Evolutionary conservation across 2,113 vertebrate species (phyloP).

Genomic region (Callocephalon fimbriatum): DNA sequence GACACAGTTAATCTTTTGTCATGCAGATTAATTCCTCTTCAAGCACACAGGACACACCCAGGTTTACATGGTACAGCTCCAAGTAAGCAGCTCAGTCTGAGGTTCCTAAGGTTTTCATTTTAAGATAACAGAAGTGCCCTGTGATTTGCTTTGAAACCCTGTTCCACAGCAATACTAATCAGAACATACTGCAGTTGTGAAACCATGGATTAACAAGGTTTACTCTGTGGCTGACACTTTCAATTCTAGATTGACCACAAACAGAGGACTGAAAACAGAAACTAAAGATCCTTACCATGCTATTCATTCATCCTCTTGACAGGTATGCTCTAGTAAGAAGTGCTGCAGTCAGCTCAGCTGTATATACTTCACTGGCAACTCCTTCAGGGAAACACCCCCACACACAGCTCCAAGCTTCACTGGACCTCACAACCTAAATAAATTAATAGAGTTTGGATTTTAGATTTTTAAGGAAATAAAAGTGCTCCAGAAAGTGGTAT

Average conservation of each 20-base stretch:
- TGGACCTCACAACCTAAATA: not conserved
- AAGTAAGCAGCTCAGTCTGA: not conserved
- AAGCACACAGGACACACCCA: not conserved
- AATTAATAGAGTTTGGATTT: not conserved
- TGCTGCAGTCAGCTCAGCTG: conserved; percentile 1
- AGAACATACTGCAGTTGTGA: not conserved
- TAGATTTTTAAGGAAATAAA: not conserved
- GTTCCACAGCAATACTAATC: conserved; percentile 11
- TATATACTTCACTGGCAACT: not conserved
- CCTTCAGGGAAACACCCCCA: not conserved
- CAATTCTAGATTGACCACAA: conserved; percentile 1
- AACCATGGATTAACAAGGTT: conserved; percentile 16
- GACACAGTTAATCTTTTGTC: not conserved
- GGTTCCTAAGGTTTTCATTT: conserved; percentile 29
- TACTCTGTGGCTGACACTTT: not conserved
- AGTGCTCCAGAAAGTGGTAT: not conserved
- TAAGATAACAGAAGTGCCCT: conserved; percentile 19
- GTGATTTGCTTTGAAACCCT: conserved; percentile 27
- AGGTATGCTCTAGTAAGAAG: not conserved
- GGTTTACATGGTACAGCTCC: not conserved
- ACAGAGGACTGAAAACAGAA: not conserved
- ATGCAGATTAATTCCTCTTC: not conserved
- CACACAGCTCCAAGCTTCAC: not conserved
- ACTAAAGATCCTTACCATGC: not conserved
- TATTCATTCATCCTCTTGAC: conserved; percentile 27